Evolutionary conservation across 2,888 invertebrate species (phyloP).

Genomic region (Tanytarsus gracilentus): DNA sequence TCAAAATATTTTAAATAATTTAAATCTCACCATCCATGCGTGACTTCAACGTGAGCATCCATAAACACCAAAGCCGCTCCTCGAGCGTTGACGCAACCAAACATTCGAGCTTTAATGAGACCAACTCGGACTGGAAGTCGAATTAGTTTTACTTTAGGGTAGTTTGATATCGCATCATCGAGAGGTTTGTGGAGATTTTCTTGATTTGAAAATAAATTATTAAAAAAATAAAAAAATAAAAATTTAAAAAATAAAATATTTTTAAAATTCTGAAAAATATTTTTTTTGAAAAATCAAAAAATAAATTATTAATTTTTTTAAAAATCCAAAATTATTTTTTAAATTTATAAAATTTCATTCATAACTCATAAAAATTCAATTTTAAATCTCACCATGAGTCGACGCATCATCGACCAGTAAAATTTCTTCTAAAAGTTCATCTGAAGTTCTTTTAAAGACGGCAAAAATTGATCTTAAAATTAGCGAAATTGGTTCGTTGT

Average conservation of each 20-base stretch:
- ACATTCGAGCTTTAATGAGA: conserved; percentile 33
- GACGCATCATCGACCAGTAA: conserved; percentile 24
- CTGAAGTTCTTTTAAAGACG: conserved; percentile 20
- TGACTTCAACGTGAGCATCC: conserved; percentile 34
- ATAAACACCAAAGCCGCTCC: conserved; percentile 34
- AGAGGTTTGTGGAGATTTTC: background rate
- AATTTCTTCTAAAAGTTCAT: conserved; percentile 15
- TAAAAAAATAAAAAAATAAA: background rate
- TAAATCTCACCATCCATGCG: conserved; percentile 29
- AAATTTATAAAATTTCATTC: background rate
- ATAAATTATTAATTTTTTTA: background rate
- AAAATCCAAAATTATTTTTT: background rate
- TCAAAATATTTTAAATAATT: background rate
- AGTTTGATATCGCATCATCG: background rate
- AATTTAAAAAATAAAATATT: background rate
- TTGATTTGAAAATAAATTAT: background rate
- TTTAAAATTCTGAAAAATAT: background rate
- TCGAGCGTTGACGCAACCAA: conserved; percentile 32
- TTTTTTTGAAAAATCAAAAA: background rate
- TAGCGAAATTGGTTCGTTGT: conserved; percentile 24
- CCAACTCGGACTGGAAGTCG: conserved; percentile 30
- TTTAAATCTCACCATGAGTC: background rate
- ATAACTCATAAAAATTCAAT: background rate
- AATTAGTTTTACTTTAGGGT: conserved; percentile 18
- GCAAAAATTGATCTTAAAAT: conserved; percentile 25